These are phyloP conservation scores for Drosophila baimaii DNA, from an alignment of 1,140 invertebrate species.

Conservation along the genomic window DNA sequence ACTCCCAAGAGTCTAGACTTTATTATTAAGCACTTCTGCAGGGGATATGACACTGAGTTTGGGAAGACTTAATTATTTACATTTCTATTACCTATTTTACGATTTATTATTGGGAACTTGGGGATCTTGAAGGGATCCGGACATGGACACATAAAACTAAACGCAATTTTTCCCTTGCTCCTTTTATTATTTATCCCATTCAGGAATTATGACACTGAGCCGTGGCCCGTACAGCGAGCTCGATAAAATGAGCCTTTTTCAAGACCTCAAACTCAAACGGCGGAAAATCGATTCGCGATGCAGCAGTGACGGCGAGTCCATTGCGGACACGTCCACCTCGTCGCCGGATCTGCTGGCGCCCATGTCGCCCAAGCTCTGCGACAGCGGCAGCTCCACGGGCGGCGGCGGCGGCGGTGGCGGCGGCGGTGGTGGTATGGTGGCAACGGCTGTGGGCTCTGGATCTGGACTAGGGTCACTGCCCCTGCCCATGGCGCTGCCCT, in stretches of 20 bases:
- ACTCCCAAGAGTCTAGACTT: too few species aligned
- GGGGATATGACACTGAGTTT: too few species aligned
- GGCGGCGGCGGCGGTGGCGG: conserved; percentile 65
- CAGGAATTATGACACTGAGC: conserved; percentile 99
- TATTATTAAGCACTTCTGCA: too few species aligned
- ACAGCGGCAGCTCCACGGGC: conserved; percentile 84
- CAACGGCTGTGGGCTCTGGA: conserved; percentile 49
- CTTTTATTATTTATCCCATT: conserved; percentile 30
- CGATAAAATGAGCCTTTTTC: conserved; percentile 99
- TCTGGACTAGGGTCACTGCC: conserved; percentile 46
- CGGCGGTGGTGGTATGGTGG: conserved; percentile 72
- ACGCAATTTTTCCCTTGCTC: background rate
- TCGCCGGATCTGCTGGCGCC: conserved; percentile 92
- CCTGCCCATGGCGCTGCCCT: conserved; percentile 51
- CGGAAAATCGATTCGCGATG: conserved; percentile 98
- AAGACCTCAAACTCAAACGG: conserved; percentile 98
- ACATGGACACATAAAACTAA: background rate
- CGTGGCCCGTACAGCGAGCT: conserved; percentile 95
- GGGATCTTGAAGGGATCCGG: background rate
- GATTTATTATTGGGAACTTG: background rate
- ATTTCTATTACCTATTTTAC: too few species aligned
- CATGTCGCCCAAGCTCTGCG: conserved; percentile 89
- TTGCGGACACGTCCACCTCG: conserved; percentile 94
- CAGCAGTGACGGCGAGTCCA: conserved; percentile 97
- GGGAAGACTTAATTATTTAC: too few species aligned